Conservation (phyloP, 2,113 vertebrate species). For the Datnioides undecimradiatus region DNA sequence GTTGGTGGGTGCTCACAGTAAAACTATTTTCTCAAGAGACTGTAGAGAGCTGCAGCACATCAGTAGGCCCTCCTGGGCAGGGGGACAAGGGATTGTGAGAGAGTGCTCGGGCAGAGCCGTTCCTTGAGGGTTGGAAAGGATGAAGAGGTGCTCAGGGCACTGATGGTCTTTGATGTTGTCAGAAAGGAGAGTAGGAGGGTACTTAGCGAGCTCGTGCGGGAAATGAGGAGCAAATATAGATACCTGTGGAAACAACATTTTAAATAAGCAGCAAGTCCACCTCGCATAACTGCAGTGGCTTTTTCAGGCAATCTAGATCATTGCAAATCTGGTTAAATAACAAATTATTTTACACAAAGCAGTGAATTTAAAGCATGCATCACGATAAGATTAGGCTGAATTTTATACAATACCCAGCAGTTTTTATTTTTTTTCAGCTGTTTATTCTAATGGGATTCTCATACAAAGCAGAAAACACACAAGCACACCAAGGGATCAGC, state of each 20-base stretch:
- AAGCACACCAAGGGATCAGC: neutral
- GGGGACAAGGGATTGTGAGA: neutral
- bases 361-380: constrained; percentile 10
- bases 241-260: neutral
- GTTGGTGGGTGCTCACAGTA: constrained; percentile 11
- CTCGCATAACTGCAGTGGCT: neutral
- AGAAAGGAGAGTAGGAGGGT: constrained; percentile 15
- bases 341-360: neutral
- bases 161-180: constrained; percentile 45
- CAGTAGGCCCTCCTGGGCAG: neutral
- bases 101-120: constrained; percentile 22
- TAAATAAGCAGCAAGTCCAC: neutral
- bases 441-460: neutral
- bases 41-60: constrained; percentile 10
- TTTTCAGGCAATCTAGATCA: neutral
- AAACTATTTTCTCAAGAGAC: constrained; percentile 32
- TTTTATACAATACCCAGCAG: neutral
- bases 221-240: constrained; percentile 37
- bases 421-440: neutral
- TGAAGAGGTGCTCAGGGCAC: constrained; percentile 52
- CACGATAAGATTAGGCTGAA: neutral
- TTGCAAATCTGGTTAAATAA: neutral
- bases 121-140: constrained; percentile 29
- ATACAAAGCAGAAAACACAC: neutral
- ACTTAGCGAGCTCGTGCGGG: constrained; percentile 4